Evolutionary conservation across 2,797 vertebrate genomes (phyloP).

Genomic region (Ctenopoma multispine): DNA sequence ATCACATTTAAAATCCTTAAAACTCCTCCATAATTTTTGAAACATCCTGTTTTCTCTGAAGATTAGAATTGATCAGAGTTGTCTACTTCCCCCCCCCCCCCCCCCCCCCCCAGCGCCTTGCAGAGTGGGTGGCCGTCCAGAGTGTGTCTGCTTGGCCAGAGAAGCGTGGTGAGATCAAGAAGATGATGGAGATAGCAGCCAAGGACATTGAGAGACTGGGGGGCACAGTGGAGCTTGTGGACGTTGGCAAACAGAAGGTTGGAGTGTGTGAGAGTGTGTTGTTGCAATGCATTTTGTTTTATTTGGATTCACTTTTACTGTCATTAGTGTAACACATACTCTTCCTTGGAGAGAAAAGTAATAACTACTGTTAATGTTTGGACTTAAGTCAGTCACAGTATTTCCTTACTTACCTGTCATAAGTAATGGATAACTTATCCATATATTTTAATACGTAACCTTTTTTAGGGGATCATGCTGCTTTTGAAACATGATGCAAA

Average conservation of each 20-base stretch:
- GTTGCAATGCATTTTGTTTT: background rate
- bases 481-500: background rate
- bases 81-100: too few species aligned
- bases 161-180: conserved; percentile 91
- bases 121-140: conserved; percentile 93
- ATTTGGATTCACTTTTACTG: too few species aligned
- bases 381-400: background rate
- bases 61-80: rapidly evolving
- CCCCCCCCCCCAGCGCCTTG: conserved; percentile 88
- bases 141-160: conserved; percentile 96
- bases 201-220: conserved; percentile 90
- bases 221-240: conserved; percentile 89
- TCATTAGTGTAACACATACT: too few species aligned
- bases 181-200: conserved; percentile 93
- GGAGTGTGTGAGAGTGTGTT: background rate
- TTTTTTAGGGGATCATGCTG: background rate
- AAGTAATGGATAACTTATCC: background rate
- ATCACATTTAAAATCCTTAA: too few species aligned
- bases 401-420: background rate
- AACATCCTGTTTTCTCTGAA: background rate
- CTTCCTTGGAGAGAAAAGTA: too few species aligned
- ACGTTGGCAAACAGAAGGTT: conserved; percentile 92
- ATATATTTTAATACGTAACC: background rate
- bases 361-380: background rate
- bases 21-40: background rate